Evolutionary conservation across 2,113 vertebrate genomes (phyloP), one percentile per base, ranked within the genome.

Genomic region (Heliornis fulica): DNA sequence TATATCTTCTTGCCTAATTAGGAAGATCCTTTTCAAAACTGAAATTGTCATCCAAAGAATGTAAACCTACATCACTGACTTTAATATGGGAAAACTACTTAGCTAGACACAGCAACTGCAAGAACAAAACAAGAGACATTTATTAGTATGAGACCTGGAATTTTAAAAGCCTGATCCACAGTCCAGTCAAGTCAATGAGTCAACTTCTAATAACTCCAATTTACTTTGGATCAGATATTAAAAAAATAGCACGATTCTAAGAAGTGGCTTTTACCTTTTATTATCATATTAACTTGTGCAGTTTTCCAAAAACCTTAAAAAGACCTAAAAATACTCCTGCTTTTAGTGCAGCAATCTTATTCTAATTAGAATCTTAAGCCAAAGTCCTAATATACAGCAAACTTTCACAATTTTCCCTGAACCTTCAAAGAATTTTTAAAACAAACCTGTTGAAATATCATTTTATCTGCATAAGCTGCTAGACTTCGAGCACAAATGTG

Each of bases 361-460:
- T 71, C 20, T 48, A 91, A 88, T 31, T 46, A 72, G 12, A 78
- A 93, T 80, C 74, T 74, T 83, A 76, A 91, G 29, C 4, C 69
- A 59, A 91, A 60, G 14, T 78, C 45, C 45, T 75, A 84, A 91
- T 68, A 87, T 38, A 92, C 0, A 89, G 41, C 34, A 92, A 91
- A 91, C 51, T 95, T 91, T 11, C 32, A 84, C 63, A 9, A 59
- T 92, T 89, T 82, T 48, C n/a, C 56, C 45, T 79, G 48, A 74
- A 54, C 59, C 38, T 20, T 64, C 46, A 87, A 66, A 70, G 60
- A 86, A 84, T 80, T 83, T 75, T 50, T 11, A 20, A 74, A 83
- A 64, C 43, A 84, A 91, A 60, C 36, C 77, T 66, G 31, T 64
- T 95, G 83, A 92, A 96, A 92, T 40, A 80, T 60, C 31, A 46